A percentile compares a stretch with the other conserved stretches of the same genome.
phyloP scores from a whole-genome alignment of 1,140 invertebrate species.

The Aphidius ervi region DNA sequence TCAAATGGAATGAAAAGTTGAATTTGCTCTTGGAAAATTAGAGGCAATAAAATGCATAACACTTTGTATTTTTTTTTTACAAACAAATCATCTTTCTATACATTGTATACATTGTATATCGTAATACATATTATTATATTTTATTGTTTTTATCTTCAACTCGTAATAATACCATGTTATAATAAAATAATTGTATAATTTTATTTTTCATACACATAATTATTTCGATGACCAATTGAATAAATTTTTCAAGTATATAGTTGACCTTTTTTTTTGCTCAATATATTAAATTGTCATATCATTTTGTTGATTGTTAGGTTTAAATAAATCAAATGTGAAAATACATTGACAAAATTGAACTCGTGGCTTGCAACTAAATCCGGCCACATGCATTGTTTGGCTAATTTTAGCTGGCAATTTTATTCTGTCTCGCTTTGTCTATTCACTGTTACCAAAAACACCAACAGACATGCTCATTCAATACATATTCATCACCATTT shows the following conservation, averaged over 20 bases:
- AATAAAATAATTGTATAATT: no score
- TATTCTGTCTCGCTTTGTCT: slow-evolving; percentile 24
- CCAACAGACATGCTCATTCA: no score
- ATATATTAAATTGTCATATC: neutral
- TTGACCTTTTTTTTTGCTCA: no score
- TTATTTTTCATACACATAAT: no score
- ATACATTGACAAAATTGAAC: slow-evolving; percentile 17
- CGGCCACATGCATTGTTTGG: slow-evolving; percentile 29
- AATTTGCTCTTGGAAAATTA: slow-evolving; percentile 9
- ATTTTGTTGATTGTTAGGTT: neutral
- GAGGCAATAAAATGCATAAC: slow-evolving; percentile 16
- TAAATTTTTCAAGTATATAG: no score
- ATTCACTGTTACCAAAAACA: neutral
- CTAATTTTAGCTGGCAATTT: slow-evolving; percentile 27
- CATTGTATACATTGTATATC: no score
- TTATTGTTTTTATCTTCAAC: no score
- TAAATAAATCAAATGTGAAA: slow-evolving; percentile 3
- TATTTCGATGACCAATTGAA: no score
- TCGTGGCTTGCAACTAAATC: slow-evolving; percentile 23
- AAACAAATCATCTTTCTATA: no score
- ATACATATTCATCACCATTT: no score
- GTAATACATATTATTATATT: no score
- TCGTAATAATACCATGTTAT: no score
- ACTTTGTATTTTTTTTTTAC: neutral
- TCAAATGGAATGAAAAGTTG: slow-evolving; percentile 28